These are phyloP conservation scores for Sphenopsis melanotis DNA, from an alignment of 2,797 vertebrate species.

Conservation along the genomic window DNA sequence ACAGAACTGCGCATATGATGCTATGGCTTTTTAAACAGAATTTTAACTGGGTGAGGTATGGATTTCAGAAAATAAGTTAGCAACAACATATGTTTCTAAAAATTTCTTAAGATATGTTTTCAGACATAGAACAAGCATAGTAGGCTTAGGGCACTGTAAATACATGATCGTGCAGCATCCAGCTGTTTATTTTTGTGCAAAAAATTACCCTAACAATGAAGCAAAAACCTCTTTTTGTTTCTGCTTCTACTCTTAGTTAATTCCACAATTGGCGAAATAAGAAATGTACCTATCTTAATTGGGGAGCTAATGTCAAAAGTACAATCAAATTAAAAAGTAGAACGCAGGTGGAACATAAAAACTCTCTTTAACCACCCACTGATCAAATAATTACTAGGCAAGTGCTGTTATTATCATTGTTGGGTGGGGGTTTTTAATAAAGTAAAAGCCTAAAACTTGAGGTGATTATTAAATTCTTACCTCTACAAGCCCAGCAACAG, in stretches of 20 bases:
- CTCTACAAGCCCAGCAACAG: not conserved
- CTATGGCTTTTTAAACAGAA: not conserved
- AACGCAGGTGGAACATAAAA: slow-evolving; percentile 35
- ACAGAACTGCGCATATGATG: not conserved
- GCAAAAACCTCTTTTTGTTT: not conserved
- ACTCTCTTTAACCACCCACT: slow-evolving; percentile 29
- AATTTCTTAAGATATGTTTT: not conserved
- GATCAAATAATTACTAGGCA: slow-evolving; percentile 32
- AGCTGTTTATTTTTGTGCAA: not conserved
- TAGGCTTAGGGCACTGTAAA: not conserved
- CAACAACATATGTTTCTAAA: not conserved
- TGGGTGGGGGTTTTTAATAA: not conserved
- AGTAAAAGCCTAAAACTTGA: not conserved
- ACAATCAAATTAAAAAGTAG: slow-evolving; percentile 45
- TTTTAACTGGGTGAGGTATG: not conserved
- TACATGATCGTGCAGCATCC: not conserved
- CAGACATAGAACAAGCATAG: not conserved
- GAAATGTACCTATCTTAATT: not conserved
- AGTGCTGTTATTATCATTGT: not conserved
- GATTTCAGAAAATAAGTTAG: not conserved
- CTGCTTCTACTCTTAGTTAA: not conserved
- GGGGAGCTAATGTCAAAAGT: slow-evolving; percentile 6
- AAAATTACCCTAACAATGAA: not conserved
- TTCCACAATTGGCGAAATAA: not conserved
- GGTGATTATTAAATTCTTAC: slow-evolving; percentile 1